These are phyloP conservation scores for Anser cygnoides DNA, from an alignment of 2,113 vertebrate species.

Conservation along the genomic window DNA sequence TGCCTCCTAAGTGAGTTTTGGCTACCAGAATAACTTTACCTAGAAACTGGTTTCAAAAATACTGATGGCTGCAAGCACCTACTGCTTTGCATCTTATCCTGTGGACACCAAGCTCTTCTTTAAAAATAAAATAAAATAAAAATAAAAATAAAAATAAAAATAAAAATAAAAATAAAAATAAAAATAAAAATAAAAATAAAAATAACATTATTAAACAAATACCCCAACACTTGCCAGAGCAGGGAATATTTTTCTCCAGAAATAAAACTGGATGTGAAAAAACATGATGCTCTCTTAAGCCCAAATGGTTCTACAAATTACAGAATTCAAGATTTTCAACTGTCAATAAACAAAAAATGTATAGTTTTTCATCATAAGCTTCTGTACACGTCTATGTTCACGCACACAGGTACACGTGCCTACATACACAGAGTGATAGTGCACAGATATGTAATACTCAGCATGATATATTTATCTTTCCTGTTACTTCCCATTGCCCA, in stretches of 20 bases:
- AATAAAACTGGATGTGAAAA: neutral
- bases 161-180: too few species aligned
- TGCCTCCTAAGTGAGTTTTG: neutral
- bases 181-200: neutral
- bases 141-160: neutral
- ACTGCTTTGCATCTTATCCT: neutral
- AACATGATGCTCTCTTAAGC: neutral
- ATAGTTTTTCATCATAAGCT: neutral
- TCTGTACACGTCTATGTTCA: neutral
- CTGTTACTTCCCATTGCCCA: neutral
- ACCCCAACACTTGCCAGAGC: fast-evolving
- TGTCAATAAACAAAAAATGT: fast-evolving
- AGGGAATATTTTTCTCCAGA: neutral
- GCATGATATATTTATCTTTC: neutral
- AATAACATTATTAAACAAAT: neutral
- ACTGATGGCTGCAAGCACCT: neutral
- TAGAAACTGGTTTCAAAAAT: neutral
- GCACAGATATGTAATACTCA: neutral
- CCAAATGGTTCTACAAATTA: neutral
- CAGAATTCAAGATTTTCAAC: neutral
- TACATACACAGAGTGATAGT: neutral
- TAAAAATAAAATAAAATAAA: neutral
- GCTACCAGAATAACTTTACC: neutral
- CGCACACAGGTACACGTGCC: neutral
- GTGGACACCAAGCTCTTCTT: neutral